Base-by-base conservation (phyloP, 2,113 vertebrate genomes). In the Megaceryle maxima region DNA sequence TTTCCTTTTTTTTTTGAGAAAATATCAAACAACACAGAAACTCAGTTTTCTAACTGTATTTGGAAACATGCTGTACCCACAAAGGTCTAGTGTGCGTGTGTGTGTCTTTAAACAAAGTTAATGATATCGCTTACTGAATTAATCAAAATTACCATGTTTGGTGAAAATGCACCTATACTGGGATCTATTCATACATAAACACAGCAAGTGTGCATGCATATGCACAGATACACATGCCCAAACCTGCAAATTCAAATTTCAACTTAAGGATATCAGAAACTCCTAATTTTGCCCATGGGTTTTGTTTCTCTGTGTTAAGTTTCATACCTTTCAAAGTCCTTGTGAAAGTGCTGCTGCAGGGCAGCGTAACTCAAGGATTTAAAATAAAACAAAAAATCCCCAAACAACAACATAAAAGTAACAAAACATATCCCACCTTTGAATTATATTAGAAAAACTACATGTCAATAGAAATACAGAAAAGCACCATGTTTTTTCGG, bases 51-150 rank as follows among this genome's bases (percentile, higher is more conserved):
- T 97, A 94, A 92, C 88, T 97, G 97, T 79, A 97, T 95, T 92
- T 96, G 94, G 83, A 94, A 98, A 97, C 93, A 92, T 91, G 91
- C 97, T 97, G 95, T 88, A 97, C 83, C 70, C 91, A 96, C 90
- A 80, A 86, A 90, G 51, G 60, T 84, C 64, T 87, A 92, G 64
- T 91, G 84, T 82, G 91, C 50, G 43, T 94, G 59, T 74, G 12
- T 81, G 48, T 82, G 22, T 90, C 66, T 87, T 88, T 66, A 92
- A 87, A 96, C 57, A 92, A 95, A 97, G 87, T 87, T 94, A 91
- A 96, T 88, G 44, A 87, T 79, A 74, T 80, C 96, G 93, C 55
- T 92, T 95, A 96, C 69, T 97, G 87, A 87, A 78, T 80, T 92
- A 29, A 97, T 78, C 81, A 97, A 78, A 79, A 96, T 22, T 2